phyloP scores from a whole-genome alignment of 2,113 vertebrate species.

The Megaptera novaeangliae region DNA sequence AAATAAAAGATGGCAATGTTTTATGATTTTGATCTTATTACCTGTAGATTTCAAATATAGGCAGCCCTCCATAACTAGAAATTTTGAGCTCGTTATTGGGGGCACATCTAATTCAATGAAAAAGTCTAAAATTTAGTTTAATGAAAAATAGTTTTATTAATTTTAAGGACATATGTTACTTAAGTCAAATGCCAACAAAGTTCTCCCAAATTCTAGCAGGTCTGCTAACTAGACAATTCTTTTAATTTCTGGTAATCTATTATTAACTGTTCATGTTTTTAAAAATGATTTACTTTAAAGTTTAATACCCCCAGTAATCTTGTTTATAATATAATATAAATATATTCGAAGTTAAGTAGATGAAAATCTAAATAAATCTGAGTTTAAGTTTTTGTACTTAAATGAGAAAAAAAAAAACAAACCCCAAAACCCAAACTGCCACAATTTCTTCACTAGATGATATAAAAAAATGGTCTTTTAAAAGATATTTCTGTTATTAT shows the following conservation, averaged over 20 bases:
- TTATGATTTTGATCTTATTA: not conserved
- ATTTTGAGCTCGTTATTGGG: not conserved
- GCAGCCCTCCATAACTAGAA: not conserved
- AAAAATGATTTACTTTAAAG: not conserved
- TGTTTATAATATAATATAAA: constrained; percentile 17
- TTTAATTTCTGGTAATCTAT: not conserved
- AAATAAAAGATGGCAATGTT: not conserved
- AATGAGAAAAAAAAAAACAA: not conserved
- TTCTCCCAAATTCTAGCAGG: not conserved
- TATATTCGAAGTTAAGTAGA: not conserved
- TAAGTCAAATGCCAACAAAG: not conserved
- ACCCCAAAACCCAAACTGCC: not conserved
- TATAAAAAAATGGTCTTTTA: not conserved
- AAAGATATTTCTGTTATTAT: not conserved
- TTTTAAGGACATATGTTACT: not conserved
- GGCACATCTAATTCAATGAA: not conserved
- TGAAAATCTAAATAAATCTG: not conserved
- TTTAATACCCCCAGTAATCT: not conserved
- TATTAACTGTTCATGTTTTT: not conserved
- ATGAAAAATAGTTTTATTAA: not conserved
- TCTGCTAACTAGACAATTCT: not conserved
- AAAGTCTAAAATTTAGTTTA: not conserved
- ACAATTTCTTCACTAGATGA: not conserved
- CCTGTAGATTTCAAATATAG: not conserved
- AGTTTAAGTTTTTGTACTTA: not conserved